Evolutionary conservation across 2,888 invertebrate species (phyloP).

Genomic region (Morpho helenor): DNA sequence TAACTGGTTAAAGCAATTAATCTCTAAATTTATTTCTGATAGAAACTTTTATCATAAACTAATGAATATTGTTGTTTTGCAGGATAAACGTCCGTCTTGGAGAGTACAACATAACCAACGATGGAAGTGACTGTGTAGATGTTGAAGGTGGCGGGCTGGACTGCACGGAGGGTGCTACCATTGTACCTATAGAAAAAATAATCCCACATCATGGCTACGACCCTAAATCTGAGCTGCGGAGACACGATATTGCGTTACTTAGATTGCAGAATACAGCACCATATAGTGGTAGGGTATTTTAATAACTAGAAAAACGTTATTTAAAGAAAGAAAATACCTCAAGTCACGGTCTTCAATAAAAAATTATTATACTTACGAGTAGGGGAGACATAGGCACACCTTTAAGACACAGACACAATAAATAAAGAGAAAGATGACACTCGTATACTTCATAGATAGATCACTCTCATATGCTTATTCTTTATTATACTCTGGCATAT

Average conservation of each 20-base stretch:
- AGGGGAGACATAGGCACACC: no score
- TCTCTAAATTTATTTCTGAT: no score
- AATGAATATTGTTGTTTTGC: slow-evolving; percentile 12
- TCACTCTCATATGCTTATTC: no score
- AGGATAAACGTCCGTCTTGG: slow-evolving; percentile 56
- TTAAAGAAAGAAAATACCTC: no score
- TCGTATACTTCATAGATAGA: no score
- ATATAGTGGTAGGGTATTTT: slow-evolving; percentile 48
- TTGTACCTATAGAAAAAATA: slow-evolving; percentile 51
- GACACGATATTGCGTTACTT: slow-evolving; percentile 69
- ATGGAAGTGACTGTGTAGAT: slow-evolving; percentile 53
- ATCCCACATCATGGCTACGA: slow-evolving; percentile 63
- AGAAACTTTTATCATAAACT: background rate
- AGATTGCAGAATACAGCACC: slow-evolving; percentile 51
- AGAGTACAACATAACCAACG: slow-evolving; percentile 60
- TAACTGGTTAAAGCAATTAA: no score
- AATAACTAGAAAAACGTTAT: no score
- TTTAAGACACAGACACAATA: no score
- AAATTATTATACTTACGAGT: no score
- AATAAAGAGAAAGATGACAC: no score
- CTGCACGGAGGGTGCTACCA: slow-evolving; percentile 57
- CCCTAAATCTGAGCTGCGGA: slow-evolving; percentile 29
- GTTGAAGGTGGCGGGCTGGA: slow-evolving; percentile 43
- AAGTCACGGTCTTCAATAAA: no score
- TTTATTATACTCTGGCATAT: no score